Evolutionary conservation across 2,797 vertebrate genomes (phyloP), one percentile per base, ranked within the genome.

Genomic region (Rhinophrynus dorsalis): DNA sequence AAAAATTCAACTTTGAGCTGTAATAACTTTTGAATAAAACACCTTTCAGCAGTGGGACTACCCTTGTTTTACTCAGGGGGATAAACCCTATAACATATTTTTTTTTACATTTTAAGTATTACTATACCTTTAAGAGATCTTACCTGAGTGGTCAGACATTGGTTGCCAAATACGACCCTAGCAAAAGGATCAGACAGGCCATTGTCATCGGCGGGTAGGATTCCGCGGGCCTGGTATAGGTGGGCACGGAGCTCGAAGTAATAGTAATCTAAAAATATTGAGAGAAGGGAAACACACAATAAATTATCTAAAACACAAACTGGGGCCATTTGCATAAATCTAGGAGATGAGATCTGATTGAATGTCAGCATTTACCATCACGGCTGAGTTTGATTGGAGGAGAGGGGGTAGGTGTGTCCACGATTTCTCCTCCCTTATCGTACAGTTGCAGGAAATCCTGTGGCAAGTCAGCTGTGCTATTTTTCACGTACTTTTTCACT

Each of bases 241-340:
- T 97, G 95, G 68, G 93, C 96, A 60, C 92, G 84, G 12, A 98
- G 89, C 87, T 98, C 96, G 87, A 95, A 99, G 80, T 96, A 98
- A 61, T 89, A 92, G 55, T 89, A 89, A 59, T 90, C 89, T 88
- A 57, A 5, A 4, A 20, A 60, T 30, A 68, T n/a, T n/a, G n/a
- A n/a, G n/a, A n/a, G n/a, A n/a, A n/a, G n/a, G n/a, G n/a, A n/a
- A n/a, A n/a, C n/a, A n/a, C n/a, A n/a, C n/a, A n/a, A n/a, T n/a
- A n/a, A n/a, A n/a, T n/a, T n/a, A n/a, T n/a, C n/a, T n/a, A n/a
- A n/a, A n/a, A n/a, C n/a, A n/a, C n/a, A n/a, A n/a, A n/a, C n/a
- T n/a, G n/a, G n/a, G n/a, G n/a, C n/a, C n/a, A n/a, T n/a, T n/a
- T n/a, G n/a, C n/a, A n/a, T n/a, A n/a, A n/a, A n/a, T n/a, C n/a